Conservation (phyloP, 2,797 vertebrate species). For the Paratrypauchen microcephalus region DNA sequence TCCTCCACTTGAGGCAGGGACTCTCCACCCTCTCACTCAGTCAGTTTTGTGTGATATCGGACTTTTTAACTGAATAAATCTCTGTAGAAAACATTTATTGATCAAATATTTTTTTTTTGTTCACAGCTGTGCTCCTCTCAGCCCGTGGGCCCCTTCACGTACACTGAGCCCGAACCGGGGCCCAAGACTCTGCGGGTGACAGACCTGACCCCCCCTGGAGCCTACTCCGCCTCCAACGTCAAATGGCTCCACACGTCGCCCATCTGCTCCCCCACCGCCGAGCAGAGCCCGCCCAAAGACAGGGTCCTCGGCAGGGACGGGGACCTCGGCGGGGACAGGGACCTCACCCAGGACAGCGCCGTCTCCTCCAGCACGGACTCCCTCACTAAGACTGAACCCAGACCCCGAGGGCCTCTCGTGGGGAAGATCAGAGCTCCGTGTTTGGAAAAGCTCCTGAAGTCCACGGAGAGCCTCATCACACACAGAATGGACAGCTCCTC, state of each 20-base stretch:
- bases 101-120: neutral
- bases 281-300: conserved; percentile 68
- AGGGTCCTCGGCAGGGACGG: conserved; percentile 56
- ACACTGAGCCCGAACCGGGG: conserved; percentile 41
- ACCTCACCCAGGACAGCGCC: conserved; percentile 78
- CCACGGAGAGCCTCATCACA: conserved; percentile 81
- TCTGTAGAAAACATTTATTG: neutral
- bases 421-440: conserved; percentile 82
- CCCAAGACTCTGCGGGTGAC: conserved; percentile 68
- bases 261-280: conserved; percentile 73
- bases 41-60: too few species aligned
- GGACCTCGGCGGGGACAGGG: conserved; percentile 60
- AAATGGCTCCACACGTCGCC: conserved; percentile 83
- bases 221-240: conserved; percentile 75
- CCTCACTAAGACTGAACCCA: conserved; percentile 60
- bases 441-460: conserved; percentile 81
- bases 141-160: conserved; percentile 36
- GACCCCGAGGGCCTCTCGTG: conserved; percentile 60
- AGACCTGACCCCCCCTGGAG: conserved; percentile 71
- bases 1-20: too few species aligned
- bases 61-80: neutral
- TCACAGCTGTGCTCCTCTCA: conserved; percentile 56
- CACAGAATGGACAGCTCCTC: conserved; percentile 76
- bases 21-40: too few species aligned
- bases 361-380: conserved; percentile 82